Conservation (phyloP, 2,797 vertebrate species). For the Lepus oiostolus region DNA sequence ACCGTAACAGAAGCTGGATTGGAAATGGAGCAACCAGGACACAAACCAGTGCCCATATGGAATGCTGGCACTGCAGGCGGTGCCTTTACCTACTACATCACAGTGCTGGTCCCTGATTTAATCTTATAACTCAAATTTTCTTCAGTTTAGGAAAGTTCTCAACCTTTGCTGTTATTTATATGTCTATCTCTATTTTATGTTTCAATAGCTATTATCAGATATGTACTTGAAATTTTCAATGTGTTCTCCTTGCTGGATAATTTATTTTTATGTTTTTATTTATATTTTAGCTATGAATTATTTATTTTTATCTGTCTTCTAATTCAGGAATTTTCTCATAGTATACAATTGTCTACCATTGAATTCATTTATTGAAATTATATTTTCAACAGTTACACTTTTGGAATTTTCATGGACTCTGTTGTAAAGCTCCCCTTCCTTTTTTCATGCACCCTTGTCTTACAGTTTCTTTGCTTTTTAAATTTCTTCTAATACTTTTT, state of each 20-base stretch:
- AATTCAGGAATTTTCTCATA: not conserved
- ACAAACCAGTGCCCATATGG: too few relatives aligned
- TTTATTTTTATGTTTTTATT: not conserved
- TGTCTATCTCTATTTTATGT: not conserved
- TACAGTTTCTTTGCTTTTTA: not conserved
- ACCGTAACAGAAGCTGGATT: too few relatives aligned
- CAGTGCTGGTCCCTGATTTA: not conserved
- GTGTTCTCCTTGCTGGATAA: not conserved
- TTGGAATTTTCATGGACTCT: not conserved
- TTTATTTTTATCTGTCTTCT: not conserved
- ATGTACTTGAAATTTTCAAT: not conserved
- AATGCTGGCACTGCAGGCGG: too few relatives aligned
- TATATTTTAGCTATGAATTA: not conserved
- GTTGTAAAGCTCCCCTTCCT: not conserved
- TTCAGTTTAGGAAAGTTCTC: not conserved
- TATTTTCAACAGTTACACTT: not conserved
- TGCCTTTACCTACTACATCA: too few relatives aligned
- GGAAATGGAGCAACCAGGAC: too few relatives aligned
- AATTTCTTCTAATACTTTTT: too few relatives aligned
- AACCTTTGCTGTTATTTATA: not conserved
- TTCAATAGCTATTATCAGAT: not conserved
- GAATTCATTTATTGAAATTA: not conserved
- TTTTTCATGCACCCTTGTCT: not conserved
- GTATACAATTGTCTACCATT: not conserved
- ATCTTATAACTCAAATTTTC: not conserved